Evolutionary conservation across 2,113 vertebrate species (phyloP).

Genomic region (Hippopotamus amphibius): DNA sequence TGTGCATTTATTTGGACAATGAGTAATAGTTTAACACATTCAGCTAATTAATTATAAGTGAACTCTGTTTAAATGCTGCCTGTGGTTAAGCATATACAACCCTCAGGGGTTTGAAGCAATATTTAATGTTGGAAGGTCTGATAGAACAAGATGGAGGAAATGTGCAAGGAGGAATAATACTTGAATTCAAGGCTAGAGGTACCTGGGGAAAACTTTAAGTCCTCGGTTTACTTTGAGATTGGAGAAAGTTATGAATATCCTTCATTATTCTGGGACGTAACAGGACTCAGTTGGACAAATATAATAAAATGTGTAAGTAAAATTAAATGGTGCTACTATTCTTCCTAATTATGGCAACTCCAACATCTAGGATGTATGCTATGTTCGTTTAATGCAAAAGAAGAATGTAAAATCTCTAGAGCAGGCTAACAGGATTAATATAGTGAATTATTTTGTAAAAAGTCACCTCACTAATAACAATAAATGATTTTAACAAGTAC

Average conservation of each 20-base stretch:
- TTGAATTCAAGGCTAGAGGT: constrained; percentile 63
- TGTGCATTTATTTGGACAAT: constrained; percentile 66
- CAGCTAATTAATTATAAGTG: constrained; percentile 75
- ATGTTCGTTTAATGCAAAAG: constrained; percentile 58
- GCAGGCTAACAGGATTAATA: constrained; percentile 41
- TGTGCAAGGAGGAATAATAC: constrained; percentile 40
- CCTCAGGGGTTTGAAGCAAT: constrained; percentile 58
- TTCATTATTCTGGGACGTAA: constrained; percentile 69
- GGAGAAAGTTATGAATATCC: constrained; percentile 66
- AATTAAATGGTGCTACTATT: constrained; percentile 64
- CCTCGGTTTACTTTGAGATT: constrained; percentile 67
- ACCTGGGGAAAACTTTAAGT: constrained; percentile 65
- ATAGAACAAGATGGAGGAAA: constrained; percentile 57
- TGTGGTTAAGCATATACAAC: constrained; percentile 58
- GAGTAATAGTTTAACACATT: constrained; percentile 71
- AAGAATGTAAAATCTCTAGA: constrained; percentile 62
- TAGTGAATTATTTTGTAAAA: constrained; percentile 36
- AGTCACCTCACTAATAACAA: constrained; percentile 7
- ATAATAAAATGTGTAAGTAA: constrained; percentile 71
- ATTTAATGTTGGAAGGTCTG: constrained; percentile 69
- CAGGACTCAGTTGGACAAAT: constrained; percentile 67
- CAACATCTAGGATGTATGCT: constrained; percentile 40
- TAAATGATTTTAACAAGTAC: constrained; percentile 36
- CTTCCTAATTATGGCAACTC: constrained; percentile 62
- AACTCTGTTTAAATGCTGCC: constrained; percentile 68